Evolutionary conservation across 2,888 invertebrate species (phyloP).

Genomic region (Norana najaformis): DNA sequence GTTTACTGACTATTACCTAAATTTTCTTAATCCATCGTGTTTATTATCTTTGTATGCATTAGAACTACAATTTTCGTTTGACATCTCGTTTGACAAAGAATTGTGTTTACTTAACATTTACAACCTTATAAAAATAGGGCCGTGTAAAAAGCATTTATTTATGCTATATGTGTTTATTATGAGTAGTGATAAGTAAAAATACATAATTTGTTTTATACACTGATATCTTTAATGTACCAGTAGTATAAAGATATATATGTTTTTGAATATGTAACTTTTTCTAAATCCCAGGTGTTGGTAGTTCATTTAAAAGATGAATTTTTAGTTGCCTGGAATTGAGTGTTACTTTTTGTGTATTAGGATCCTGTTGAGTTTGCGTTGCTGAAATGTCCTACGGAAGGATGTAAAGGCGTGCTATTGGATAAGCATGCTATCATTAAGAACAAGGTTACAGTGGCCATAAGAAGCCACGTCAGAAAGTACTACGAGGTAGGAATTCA

Average conservation of each 20-base stretch:
- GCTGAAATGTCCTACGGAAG: constrained; percentile 72
- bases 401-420: constrained; percentile 23
- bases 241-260: neutral
- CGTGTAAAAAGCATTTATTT: neutral
- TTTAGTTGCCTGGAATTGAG: neutral
- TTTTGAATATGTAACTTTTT: neutral
- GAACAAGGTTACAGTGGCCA: constrained; percentile 74
- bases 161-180: neutral
- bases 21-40: too few relatives aligned
- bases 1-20: neutral
- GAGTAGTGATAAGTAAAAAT: neutral
- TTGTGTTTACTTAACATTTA: neutral
- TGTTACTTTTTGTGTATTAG: constrained; percentile 44
- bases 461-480: constrained; percentile 71
- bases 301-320: neutral
- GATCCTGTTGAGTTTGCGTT: constrained; percentile 57
- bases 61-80: too few relatives aligned
- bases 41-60: neutral
- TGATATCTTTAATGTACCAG: neutral
- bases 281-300: too few relatives aligned
- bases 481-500: constrained; percentile 71
- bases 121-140: neutral
- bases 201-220: neutral
- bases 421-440: constrained; percentile 70
- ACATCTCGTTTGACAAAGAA: neutral